Base-by-base conservation (phyloP, 64 coral and sea anemone species). In the Montipora capricornis region DNA sequence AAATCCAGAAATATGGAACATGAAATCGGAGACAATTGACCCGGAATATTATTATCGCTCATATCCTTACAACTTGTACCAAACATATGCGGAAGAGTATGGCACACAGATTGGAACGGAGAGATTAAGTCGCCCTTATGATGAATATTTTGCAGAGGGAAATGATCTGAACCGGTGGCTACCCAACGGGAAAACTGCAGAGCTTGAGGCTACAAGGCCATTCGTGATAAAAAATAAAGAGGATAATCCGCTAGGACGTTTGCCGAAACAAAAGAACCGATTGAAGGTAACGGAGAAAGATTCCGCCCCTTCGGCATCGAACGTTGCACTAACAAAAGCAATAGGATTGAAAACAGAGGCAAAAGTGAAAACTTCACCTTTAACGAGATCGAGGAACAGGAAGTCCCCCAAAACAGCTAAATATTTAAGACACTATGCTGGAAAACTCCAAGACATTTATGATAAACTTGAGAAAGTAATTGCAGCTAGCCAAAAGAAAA, bases 381-480 rank as follows among this genome's bases (percentile, higher is more conserved):
- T 44, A 26, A 64, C 57, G 11, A 82, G 6, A 44, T 45, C 22
- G 44, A 13, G 44, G 13, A 66, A 82, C 26, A 82, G 14, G 8
- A 82, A 62, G 12, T 5, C 24, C 24, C 62, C 5, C 13, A 61
- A 57, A 15, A 7, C 12, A 13, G 2, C 80, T 66, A 86, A 73
- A 73, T 49, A 2, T 19, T n/a, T 59, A 4, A 93, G 59, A 44
- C 91, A 82, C 49, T 93, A 78, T 45, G 13, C 73, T 24, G 91
- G 91, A 60, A 61, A 87, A 70, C 75, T 93, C 8, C 91, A 93
- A 67, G 81, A 86, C 68, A 93, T 93, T 79, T 93, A 93, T 16
- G 82, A 93, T 4, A 93, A 51, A 49, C 91, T 93, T 77, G 82
- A 93, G 47, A 57, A 48, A 57, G 81, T 93, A 10, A 93, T 93